Base-by-base conservation (phyloP, 2,888 invertebrate genomes). In the Ethmia dodecea region DNA sequence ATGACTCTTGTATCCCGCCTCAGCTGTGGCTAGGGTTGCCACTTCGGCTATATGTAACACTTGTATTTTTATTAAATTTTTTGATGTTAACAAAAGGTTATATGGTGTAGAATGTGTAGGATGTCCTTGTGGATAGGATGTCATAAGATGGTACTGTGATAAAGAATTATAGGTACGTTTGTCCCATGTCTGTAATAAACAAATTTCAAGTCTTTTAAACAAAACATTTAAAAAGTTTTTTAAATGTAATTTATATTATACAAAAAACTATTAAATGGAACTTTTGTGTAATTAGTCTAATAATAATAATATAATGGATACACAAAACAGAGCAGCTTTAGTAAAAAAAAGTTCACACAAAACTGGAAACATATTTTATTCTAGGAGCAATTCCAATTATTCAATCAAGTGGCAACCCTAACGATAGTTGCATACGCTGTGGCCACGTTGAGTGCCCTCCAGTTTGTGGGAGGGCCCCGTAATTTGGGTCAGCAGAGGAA, bases 401-500 rank as follows among this genome's bases (percentile, higher is more conserved):
- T 22, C 4, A 22, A n/a, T n/a, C 2, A 9, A 1, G 22, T 40
- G 49, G 10, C 65, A 64, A 29, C 70, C 73, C 68, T 73, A 55
- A 25, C 27, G 29, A 48, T 60, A 57, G 64, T 55, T 71, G 73
- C 72, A 69, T 60, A 62, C 63, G 67, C 60, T 62, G 72, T 62
- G 64, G 60, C 60, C 50, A 56, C 44, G 63, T 33, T 33, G 40
- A 77, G 75, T 43, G 59, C 61, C 50, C 76, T 77, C 45, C 40
- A 60, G 52, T 38, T 38, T 37, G 47, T 47, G 50, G 36, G 56
- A 69, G 70, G 64, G 68, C 49, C 52, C 43, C 53, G 63, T 71
- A 67, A 77, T 78, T 75, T 71, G 66, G 79, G 78, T 77, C 78
- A 77, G 68, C 57, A 53, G 49, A 55, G 55, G 60, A 51, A 62